Percentiles rank a stretch among this genome's conserved stretches.
Conservation (phyloP, 1,140 invertebrate genomes). For the Orussus abietinus region DNA sequence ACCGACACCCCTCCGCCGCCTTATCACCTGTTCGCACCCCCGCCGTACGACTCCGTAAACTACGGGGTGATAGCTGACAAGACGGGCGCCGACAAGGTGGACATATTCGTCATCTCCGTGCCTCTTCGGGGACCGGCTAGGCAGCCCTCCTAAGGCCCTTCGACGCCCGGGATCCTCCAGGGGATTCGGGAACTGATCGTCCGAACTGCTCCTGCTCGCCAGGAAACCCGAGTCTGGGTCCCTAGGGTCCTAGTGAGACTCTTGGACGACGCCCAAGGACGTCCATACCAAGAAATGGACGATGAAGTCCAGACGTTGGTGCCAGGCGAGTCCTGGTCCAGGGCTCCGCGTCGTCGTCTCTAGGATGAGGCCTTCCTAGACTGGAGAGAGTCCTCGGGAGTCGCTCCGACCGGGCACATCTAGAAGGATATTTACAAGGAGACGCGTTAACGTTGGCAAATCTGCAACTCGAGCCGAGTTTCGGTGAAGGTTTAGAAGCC, state of each 20-base stretch:
- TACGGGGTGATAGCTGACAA: conserved; percentile 43
- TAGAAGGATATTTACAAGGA: no score
- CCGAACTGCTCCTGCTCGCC: conserved; percentile 1
- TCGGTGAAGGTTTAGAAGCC: no score
- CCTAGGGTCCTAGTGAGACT: conserved; percentile 5
- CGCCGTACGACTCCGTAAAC: conserved; percentile 56
- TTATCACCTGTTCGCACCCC: conserved; percentile 60
- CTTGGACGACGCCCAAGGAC: background rate
- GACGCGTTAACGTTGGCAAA: no score
- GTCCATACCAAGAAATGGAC: conserved; percentile 1
- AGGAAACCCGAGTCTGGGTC: background rate
- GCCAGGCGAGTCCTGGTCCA: no score
- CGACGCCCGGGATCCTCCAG: conserved; percentile 15
- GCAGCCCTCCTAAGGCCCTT: conserved; percentile 7
- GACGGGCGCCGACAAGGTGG: conserved; percentile 46
- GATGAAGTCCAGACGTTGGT: conserved; percentile 9
- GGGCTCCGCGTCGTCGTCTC: no score
- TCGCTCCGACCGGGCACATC: no score
- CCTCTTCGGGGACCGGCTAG: conserved; percentile 36
- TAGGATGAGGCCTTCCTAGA: no score
- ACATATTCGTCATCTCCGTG: conserved; percentile 55
- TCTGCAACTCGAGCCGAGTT: no score
- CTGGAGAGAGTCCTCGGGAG: no score
- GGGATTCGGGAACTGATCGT: conserved; percentile 11
- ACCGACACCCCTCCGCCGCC: conserved; percentile 56